A percentile compares a stretch with the other conserved stretches of the same genome.
Evolutionary conservation across 2,113 vertebrate species (phyloP).

Genomic region (Campylorhamphus procurvoides): DNA sequence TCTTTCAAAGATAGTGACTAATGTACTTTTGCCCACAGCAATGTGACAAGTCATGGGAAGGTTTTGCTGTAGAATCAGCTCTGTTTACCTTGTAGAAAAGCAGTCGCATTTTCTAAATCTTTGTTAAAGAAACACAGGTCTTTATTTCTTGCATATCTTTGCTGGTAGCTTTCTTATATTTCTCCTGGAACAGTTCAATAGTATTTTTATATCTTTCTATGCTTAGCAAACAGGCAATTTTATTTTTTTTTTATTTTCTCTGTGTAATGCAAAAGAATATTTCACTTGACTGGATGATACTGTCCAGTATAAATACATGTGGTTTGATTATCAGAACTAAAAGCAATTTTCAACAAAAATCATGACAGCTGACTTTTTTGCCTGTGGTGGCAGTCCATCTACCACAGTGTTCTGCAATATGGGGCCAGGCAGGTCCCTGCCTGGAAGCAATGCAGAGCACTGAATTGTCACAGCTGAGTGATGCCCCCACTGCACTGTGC

Average conservation of each 20-base stretch:
- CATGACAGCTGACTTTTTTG: neutral
- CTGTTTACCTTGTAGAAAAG: neutral
- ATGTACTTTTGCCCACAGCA: neutral
- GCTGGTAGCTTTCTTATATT: neutral
- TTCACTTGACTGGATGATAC: neutral
- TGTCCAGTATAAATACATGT: neutral
- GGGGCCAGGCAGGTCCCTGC: fast-evolving
- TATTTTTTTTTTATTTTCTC: neutral
- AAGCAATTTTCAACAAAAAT: neutral
- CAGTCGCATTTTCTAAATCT: neutral
- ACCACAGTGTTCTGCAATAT: neutral
- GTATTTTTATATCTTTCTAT: neutral
- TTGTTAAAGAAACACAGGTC: neutral
- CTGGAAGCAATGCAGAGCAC: neutral
- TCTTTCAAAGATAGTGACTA: neutral
- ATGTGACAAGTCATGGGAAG: neutral
- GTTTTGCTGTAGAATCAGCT: neutral
- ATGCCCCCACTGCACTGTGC: fast-evolving
- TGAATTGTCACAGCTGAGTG: neutral
- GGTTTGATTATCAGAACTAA: neutral
- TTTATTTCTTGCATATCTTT: neutral
- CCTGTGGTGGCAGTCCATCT: neutral
- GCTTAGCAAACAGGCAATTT: neutral
- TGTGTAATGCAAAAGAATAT: neutral
- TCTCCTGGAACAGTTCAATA: neutral